Base-by-base conservation (phyloP, 2,113 vertebrate genomes). In the Pygoscelis adeliae region DNA sequence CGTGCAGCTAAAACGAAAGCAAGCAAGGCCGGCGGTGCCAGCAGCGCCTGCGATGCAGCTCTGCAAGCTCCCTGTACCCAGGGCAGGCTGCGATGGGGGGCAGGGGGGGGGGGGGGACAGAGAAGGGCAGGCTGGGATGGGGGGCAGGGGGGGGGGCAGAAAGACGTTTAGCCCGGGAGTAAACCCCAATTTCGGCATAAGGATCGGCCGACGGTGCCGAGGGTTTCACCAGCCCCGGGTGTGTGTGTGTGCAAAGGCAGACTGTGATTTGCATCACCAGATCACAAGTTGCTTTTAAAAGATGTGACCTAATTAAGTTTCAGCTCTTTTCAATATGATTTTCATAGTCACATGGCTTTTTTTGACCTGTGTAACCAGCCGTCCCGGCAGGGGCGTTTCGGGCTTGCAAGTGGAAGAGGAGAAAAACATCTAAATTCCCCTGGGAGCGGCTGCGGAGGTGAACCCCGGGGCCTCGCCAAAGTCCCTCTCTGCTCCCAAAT, bases 271-370 rank as follows among this genome's bases (percentile, higher is more conserved):
- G 92, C 93, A 93, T 95, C 47, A 1, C 69, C 85, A 61, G 82
- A 82, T 93, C 93, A 77, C 83, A 90, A 72, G 76, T 21, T 85
- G 80, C 83, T 76, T 42, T 49, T n/a, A 52, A 70, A 80, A 90
- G 94, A 93, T 95, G 93, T 93, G 93, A 96, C 93, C 95, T 95
- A 97, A 93, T 96, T 97, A 90, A 72, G 69, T 92, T 90, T 30
- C 93, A 58, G 58, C 92, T 96, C 82, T 12, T 97, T 83, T 94
- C 80, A 93, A 89, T 76, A 66, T 92, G 79, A 97, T 97, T 97
- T 96, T 92, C 96, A 93, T 95, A 95, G 29, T 90, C 86, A 29
- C 61, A 52, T 3, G 13, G 86, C 17, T 78, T 7, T 50, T 27
- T 40, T 19, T 70, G 76, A 69, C 88, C 88, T 36, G 90, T 52